Conservation (phyloP, 2,888 invertebrate species). For the Phalangium opilio region DNA sequence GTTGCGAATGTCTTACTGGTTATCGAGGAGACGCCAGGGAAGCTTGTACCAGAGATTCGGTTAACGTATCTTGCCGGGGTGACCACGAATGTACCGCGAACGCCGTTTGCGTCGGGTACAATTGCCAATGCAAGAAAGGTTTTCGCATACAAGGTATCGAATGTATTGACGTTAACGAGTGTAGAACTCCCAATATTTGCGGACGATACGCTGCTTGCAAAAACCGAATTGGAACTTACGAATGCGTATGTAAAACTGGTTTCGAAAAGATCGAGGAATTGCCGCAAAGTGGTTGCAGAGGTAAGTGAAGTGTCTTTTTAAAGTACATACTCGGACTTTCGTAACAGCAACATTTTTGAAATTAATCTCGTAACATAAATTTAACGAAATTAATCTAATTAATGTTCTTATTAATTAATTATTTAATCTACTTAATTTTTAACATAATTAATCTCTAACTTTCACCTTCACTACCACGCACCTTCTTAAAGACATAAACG, state of each 20-base stretch:
- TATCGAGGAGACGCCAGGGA: slow-evolving; percentile 45
- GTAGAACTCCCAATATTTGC: slow-evolving; percentile 20
- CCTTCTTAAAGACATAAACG: slow-evolving; percentile 21
- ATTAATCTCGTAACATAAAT: no score
- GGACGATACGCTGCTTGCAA: slow-evolving; percentile 22
- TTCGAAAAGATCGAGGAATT: slow-evolving; percentile 17
- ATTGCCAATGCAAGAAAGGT: slow-evolving; percentile 21
- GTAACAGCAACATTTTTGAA: no score
- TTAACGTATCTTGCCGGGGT: slow-evolving; percentile 39
- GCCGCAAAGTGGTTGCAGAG: slow-evolving; percentile 19
- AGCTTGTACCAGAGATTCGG: slow-evolving; percentile 17
- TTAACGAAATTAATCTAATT: no score
- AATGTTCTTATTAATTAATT: neutral
- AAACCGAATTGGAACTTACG: slow-evolving; percentile 21
- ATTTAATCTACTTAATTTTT: slow-evolving; percentile 1
- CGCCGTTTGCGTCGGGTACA: slow-evolving; percentile 25
- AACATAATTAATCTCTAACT: neutral
- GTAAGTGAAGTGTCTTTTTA: slow-evolving; percentile 12
- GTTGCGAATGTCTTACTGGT: slow-evolving; percentile 81
- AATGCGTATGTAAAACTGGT: slow-evolving; percentile 21
- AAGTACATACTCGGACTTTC: no score
- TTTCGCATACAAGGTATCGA: slow-evolving; percentile 20
- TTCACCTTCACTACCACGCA: neutral
- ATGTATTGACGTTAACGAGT: slow-evolving; percentile 24
- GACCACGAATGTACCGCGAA: slow-evolving; percentile 57